Evolutionary conservation across 2,797 vertebrate species (phyloP).

Genomic region (Amphiprion clarkii): DNA sequence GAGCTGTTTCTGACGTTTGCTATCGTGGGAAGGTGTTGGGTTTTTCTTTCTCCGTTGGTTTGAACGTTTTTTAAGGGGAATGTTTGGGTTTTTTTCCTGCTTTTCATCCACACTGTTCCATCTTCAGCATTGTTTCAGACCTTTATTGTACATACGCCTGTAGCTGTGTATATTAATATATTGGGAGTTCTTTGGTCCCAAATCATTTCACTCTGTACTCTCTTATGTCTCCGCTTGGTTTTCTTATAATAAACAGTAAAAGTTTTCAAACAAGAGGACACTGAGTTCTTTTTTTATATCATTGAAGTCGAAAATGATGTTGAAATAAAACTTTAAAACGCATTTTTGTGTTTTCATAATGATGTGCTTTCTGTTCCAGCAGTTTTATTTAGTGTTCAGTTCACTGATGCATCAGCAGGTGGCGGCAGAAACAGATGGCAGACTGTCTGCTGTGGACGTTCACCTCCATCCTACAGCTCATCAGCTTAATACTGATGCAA

Average conservation of each 20-base stretch:
- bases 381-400: too few relatives aligned
- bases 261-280: background rate
- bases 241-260: constrained; percentile 62
- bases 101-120: constrained; percentile 27
- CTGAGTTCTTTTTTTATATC: background rate
- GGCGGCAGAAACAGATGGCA: constrained; percentile 5
- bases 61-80: constrained; percentile 8
- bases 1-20: constrained; percentile 44
- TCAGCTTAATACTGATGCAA: too few relatives aligned
- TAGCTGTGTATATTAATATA: constrained; percentile 86
- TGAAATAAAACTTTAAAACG: too few relatives aligned
- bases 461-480: background rate
- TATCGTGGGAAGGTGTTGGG: constrained; percentile 31
- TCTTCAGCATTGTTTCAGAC: constrained; percentile 40
- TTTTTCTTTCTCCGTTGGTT: background rate
- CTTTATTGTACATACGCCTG: constrained; percentile 76
- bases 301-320: too few relatives aligned
- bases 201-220: constrained; percentile 53
- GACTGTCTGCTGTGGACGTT: background rate
- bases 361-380: too few relatives aligned
- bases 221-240: constrained; percentile 39
- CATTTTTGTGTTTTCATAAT: too few relatives aligned
- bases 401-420: constrained; percentile 12
- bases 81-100: background rate
- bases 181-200: constrained; percentile 69